Conservation (phyloP, 2,113 vertebrate genomes). For the Callipepla californica region DNA sequence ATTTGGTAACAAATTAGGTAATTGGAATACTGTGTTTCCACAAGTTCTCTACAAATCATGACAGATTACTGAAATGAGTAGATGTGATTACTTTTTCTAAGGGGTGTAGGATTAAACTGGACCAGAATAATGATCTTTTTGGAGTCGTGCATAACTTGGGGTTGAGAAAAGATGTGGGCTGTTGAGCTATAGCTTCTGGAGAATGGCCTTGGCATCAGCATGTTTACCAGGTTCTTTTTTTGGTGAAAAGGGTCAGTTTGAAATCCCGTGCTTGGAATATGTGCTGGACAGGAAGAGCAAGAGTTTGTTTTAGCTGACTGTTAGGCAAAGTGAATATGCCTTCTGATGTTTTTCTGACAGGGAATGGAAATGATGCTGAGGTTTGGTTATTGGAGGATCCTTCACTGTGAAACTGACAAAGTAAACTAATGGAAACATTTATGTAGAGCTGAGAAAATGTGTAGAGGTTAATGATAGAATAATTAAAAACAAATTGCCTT, state of each 20-base stretch:
- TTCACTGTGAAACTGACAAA: not conserved
- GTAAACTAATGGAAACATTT: not conserved
- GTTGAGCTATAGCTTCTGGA: not conserved
- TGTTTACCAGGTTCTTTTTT: not conserved
- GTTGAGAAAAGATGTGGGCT: not conserved
- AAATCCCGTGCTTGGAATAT: not conserved
- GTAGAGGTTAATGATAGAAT: not conserved
- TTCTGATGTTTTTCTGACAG: not conserved
- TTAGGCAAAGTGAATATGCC: not conserved
- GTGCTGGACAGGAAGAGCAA: not conserved
- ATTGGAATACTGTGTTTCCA: not conserved
- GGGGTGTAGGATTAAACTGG: not conserved
- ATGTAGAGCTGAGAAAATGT: not conserved
- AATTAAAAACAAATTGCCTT: not conserved
- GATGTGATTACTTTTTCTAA: not conserved
- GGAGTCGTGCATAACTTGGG: rapidly evolving
- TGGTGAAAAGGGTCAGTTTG: not conserved
- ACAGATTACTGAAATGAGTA: not conserved
- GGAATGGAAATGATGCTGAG: not conserved
- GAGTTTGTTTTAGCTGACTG: not conserved
- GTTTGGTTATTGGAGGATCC: not conserved
- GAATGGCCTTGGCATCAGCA: not conserved
- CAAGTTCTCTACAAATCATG: not conserved
- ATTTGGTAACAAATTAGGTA: not conserved
- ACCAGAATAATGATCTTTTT: not conserved